Percentiles rank a stretch among this genome's conserved stretches.
Conservation (phyloP, 2,888 invertebrate genomes). For the Drosophila subsilvestris region DNA sequence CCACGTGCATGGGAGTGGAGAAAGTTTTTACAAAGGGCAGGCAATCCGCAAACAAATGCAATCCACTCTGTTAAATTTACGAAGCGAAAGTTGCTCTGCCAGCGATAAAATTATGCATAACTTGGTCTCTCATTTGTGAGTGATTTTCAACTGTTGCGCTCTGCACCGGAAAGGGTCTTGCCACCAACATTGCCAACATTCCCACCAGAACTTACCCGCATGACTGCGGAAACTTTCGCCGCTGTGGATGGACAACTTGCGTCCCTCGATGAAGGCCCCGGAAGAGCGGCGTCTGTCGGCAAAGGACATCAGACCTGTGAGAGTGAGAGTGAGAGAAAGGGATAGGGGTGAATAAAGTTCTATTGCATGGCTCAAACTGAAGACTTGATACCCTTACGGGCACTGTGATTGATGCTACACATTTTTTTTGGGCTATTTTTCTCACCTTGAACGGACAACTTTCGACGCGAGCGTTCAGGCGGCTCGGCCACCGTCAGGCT, state of each 20-base stretch:
- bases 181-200: background rate
- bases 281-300: conserved; percentile 84
- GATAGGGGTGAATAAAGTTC: conserved; percentile 33
- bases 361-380: conserved; percentile 3
- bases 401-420: background rate
- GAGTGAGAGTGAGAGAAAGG: conserved; percentile 8
- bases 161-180: conserved; percentile 36
- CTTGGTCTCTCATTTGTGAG: conserved; percentile 70
- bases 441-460: conserved; percentile 84
- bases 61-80: conserved; percentile 59
- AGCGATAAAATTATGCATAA: conserved; percentile 74
- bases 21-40: conserved; percentile 54
- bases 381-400: background rate
- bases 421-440: background rate
- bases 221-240: conserved; percentile 84
- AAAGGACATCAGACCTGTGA: conserved; percentile 83
- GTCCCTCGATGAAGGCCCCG: conserved; percentile 83
- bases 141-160: conserved; percentile 78
- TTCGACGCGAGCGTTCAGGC: conserved; percentile 80
- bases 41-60: conserved; percentile 53
- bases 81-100: conserved; percentile 68
- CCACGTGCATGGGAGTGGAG: conserved; percentile 26
- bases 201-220: conserved; percentile 74
- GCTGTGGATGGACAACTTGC: conserved; percentile 84
- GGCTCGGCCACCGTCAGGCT: conserved; percentile 76